Evolutionary conservation across 2,113 vertebrate genomes (phyloP).

Genomic region (Microcebus griseorufus): DNA sequence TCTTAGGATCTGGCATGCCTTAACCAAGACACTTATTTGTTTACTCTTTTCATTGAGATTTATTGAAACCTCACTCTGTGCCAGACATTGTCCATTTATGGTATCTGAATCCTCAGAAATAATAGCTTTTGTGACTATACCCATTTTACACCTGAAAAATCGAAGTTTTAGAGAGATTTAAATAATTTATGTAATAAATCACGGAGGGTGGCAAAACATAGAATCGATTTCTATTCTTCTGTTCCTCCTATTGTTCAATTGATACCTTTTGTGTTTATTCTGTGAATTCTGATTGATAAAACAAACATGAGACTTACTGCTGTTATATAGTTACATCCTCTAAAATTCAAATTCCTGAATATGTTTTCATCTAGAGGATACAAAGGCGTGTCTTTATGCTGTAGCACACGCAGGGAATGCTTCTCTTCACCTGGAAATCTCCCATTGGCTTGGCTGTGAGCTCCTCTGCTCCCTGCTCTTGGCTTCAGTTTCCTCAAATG

Average conservation of each 20-base stretch:
- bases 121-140: not conserved
- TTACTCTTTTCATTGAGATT: not conserved
- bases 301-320: not conserved
- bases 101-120: not conserved
- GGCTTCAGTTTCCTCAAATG: not conserved
- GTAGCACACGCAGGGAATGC: not conserved
- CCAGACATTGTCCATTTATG: not conserved
- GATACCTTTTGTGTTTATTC: not conserved
- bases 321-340: not conserved
- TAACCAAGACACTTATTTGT: not conserved
- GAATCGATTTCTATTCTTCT: not conserved
- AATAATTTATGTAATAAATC: not conserved
- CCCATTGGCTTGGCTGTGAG: not conserved
- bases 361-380: not conserved
- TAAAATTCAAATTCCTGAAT: constrained; percentile 15
- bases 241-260: not conserved
- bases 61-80: not conserved
- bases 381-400: not conserved
- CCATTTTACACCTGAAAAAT: not conserved
- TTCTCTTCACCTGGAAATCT: not conserved
- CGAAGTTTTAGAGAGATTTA: not conserved
- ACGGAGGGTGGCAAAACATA: not conserved
- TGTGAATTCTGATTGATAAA: not conserved
- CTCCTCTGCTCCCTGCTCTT: not conserved
- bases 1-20: not conserved